Percentiles rank a stretch among this genome's conserved stretches.
Evolutionary conservation across 1,140 invertebrate species (phyloP).

Genomic region (Drosophila dunni): DNA sequence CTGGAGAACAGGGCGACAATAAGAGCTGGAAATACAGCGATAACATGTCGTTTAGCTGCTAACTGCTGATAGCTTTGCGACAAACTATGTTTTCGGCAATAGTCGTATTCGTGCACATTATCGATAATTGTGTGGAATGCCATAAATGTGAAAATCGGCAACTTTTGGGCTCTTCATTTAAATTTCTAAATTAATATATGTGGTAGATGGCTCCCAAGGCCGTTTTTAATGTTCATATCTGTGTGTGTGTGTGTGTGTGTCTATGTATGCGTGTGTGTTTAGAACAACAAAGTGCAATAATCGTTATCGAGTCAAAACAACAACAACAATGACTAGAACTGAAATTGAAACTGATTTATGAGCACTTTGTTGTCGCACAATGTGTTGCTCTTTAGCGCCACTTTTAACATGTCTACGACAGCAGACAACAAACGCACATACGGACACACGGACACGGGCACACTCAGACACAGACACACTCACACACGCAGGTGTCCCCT

Average conservation of each 20-base stretch:
- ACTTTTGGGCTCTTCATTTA: conserved; percentile 5
- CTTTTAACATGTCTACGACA: conserved; percentile 47
- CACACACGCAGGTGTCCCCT: background rate
- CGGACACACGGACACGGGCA: too few species aligned
- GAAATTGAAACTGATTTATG: conserved; percentile 71
- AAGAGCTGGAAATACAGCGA: background rate
- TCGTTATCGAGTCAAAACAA: conserved; percentile 70
- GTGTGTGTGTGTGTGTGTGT: conserved; percentile 8
- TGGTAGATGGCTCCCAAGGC: conserved; percentile 20
- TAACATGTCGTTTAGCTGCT: background rate
- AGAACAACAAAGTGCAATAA: conserved; percentile 55
- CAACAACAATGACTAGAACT: background rate
- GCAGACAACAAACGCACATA: conserved; percentile 9
- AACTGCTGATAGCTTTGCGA: background rate
- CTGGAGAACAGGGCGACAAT: background rate
- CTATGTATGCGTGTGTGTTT: too few species aligned
- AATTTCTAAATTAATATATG: conserved; percentile 13
- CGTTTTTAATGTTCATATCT: conserved; percentile 15
- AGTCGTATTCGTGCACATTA: background rate
- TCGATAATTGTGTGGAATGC: background rate
- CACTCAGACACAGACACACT: conserved; percentile 9
- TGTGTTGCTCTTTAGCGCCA: conserved; percentile 57
- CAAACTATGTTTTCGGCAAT: background rate
- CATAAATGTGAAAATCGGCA: background rate
- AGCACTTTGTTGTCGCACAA: conserved; percentile 41